phyloP scores from a whole-genome alignment of 2,797 vertebrate species.

The Allenopithecus nigroviridis region DNA sequence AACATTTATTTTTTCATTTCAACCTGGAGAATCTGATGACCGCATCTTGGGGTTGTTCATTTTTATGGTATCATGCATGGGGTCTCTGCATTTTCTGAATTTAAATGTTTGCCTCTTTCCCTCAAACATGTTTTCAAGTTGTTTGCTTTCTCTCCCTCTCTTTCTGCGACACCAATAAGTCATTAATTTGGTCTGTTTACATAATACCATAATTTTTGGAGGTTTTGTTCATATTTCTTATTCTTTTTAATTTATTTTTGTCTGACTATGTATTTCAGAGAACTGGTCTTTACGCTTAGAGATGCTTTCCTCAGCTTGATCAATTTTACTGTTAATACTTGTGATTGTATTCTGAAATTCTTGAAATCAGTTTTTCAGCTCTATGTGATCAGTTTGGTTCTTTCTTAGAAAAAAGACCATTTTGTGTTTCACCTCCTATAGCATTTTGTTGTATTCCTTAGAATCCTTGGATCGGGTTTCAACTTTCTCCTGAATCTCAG shows the following conservation, averaged over 20 bases:
- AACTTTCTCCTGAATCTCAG: not conserved
- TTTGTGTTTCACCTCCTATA: not conserved
- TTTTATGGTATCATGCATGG: not conserved
- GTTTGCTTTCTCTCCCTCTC: not conserved
- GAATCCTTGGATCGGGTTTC: not conserved
- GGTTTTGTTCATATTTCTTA: not conserved
- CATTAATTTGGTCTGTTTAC: not conserved
- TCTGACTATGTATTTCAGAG: not conserved
- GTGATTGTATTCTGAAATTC: not conserved
- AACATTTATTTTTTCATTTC: not conserved
- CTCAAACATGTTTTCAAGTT: not conserved
- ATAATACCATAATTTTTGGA: not conserved
- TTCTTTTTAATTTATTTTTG: not conserved
- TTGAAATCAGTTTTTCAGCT: not conserved
- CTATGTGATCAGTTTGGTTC: not conserved
- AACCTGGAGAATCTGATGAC: not conserved
- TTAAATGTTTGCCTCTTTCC: not conserved
- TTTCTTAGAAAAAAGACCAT: not conserved
- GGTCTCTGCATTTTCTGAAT: not conserved
- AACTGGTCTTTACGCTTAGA: not conserved
- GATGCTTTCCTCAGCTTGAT: not conserved
- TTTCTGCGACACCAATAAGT: not conserved
- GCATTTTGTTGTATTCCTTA: not conserved
- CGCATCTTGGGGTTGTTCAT: not conserved
- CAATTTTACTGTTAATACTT: not conserved